phyloP scores from a whole-genome alignment of 2,113 vertebrate species.

The Tauraco erythrolophus region DNA sequence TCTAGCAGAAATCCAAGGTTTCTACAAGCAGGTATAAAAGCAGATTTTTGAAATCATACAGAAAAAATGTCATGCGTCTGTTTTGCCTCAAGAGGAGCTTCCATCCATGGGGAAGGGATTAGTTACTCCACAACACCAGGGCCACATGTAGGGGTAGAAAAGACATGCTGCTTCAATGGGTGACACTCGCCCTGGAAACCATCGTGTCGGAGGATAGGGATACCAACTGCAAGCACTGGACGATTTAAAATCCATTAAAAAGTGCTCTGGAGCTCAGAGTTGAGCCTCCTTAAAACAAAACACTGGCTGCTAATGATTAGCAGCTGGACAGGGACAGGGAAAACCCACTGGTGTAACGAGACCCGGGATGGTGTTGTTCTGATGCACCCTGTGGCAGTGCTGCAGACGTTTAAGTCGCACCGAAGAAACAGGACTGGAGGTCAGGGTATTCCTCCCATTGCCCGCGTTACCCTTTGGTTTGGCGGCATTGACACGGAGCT shows the following conservation, averaged over 20 bases:
- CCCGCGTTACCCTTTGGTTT: background rate
- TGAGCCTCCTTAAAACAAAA: background rate
- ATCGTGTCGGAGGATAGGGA: background rate
- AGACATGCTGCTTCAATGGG: background rate
- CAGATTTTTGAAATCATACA: background rate
- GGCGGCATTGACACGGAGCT: background rate
- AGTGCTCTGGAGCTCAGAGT: background rate
- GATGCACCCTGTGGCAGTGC: background rate
- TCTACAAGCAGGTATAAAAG: background rate
- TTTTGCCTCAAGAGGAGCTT: background rate
- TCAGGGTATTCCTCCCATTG: background rate
- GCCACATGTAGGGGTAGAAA: background rate
- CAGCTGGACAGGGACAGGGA: background rate
- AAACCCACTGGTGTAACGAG: background rate
- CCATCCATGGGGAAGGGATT: background rate
- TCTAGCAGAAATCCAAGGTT: slow-evolving; percentile 17
- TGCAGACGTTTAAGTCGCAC: background rate
- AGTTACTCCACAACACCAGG: background rate
- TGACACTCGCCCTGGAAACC: background rate
- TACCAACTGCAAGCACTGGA: background rate
- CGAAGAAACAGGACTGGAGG: background rate
- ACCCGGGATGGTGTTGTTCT: background rate
- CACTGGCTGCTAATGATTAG: background rate
- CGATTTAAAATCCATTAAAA: background rate
- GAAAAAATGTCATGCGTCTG: background rate